phyloP scores from a whole-genome alignment of 2,797 vertebrate genomes.

The Megalops cyprinoides region DNA sequence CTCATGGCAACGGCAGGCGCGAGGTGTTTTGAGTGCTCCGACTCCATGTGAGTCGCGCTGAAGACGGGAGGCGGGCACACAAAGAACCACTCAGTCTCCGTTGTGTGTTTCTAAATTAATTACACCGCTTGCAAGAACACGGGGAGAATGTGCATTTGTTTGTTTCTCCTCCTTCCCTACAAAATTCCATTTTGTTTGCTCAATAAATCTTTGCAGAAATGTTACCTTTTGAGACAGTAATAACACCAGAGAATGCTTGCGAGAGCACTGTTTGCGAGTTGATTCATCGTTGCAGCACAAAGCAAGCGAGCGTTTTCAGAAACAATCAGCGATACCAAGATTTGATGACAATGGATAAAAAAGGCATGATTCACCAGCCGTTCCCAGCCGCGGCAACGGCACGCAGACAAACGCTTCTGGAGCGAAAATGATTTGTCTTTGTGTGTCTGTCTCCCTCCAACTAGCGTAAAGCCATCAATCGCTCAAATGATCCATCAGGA shows the following conservation, averaged over 20 bases:
- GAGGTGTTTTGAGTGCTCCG: neutral
- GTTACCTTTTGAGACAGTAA: neutral
- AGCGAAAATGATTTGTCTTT: neutral
- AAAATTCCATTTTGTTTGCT: conserved; percentile 18
- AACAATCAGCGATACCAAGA: neutral
- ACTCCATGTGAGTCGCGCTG: too few species aligned
- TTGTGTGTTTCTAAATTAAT: neutral
- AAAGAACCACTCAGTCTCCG: conserved; percentile 8
- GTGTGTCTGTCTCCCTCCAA: neutral
- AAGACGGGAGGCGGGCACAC: neutral
- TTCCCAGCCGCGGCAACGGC: neutral
- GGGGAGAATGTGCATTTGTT: neutral
- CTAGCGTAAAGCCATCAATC: neutral
- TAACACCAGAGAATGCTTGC: neutral
- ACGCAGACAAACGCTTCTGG: too few species aligned
- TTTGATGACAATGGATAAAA: neutral
- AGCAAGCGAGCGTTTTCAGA: conserved; percentile 5
- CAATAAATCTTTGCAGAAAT: conserved; percentile 8
- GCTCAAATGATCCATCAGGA: neutral
- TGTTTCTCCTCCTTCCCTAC: neutral
- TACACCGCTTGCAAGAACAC: neutral
- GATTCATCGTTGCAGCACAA: conserved; percentile 21
- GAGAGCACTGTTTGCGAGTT: neutral
- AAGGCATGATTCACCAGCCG: neutral
- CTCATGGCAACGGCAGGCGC: conserved; percentile 45